phyloP scores from a whole-genome alignment of 2,888 invertebrate genomes.

The Pecten maximus region DNA sequence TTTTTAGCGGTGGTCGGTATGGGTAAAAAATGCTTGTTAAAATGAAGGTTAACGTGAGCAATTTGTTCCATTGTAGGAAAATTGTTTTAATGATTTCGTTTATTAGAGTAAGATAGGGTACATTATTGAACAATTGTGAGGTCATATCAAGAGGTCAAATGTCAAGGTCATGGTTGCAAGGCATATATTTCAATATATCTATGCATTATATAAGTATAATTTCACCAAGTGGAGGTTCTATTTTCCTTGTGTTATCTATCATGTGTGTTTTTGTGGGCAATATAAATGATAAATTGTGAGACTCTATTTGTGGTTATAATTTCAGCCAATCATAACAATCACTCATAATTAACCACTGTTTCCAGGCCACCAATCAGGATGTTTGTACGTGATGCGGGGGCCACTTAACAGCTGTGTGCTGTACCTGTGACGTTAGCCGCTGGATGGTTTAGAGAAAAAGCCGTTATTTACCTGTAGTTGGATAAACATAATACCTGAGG shows the following conservation, averaged over 20 bases:
- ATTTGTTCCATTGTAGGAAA: no score
- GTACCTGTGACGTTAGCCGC: neutral
- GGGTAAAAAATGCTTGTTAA: no score
- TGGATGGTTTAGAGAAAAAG: neutral
- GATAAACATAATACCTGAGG: neutral
- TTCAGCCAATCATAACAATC: neutral
- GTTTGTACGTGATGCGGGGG: neutral
- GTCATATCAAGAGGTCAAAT: neutral
- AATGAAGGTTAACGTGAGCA: neutral
- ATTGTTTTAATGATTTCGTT: no score
- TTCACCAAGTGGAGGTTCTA: no score
- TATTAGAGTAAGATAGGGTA: neutral
- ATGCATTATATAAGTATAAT: no score
- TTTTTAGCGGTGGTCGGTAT: no score
- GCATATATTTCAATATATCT: no score
- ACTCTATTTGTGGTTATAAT: neutral
- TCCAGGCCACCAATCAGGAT: neutral
- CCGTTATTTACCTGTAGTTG: constrained; percentile 3
- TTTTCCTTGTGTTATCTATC: no score
- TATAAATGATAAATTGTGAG: neutral
- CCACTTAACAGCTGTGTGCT: neutral
- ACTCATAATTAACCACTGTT: neutral
- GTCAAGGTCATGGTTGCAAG: neutral
- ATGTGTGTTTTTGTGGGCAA: neutral
- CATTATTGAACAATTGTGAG: neutral